phyloP scores from a whole-genome alignment of 64 coral and sea anemone genomes.

The Actinia tenebrosa region DNA sequence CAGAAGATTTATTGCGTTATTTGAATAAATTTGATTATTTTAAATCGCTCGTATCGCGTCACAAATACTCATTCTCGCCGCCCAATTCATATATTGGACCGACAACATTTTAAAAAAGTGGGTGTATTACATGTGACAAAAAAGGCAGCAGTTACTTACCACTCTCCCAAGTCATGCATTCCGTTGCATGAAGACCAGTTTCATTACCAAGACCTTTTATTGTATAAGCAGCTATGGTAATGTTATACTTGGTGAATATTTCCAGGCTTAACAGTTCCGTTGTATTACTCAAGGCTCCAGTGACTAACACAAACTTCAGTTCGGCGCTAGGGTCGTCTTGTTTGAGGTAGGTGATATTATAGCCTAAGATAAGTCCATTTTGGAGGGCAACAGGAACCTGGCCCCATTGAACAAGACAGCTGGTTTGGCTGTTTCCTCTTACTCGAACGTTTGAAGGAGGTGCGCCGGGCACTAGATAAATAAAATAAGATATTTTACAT shows the following conservation, averaged over 20 bases:
- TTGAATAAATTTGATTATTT: no score
- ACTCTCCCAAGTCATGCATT: not conserved
- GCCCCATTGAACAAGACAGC: conserved; percentile 16
- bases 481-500: not conserved
- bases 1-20: no score
- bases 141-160: not conserved
- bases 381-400: not conserved
- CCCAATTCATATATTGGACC: not conserved
- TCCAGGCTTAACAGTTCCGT: not conserved
- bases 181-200: not conserved
- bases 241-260: conserved; percentile 8
- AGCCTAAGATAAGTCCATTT: conserved; percentile 40
- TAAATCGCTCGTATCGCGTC: no score
- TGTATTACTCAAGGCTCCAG: not conserved
- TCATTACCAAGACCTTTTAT: not conserved
- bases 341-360: conserved; percentile 5
- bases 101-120: not conserved
- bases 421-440: not conserved
- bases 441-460: not conserved
- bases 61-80: no score
- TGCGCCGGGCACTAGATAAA: conserved; percentile 12
- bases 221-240: conserved; percentile 7
- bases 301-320: not conserved
- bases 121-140: not conserved
- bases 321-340: not conserved